Conservation (phyloP, 2,888 invertebrate genomes). For the Melieria crassipennis region DNA sequence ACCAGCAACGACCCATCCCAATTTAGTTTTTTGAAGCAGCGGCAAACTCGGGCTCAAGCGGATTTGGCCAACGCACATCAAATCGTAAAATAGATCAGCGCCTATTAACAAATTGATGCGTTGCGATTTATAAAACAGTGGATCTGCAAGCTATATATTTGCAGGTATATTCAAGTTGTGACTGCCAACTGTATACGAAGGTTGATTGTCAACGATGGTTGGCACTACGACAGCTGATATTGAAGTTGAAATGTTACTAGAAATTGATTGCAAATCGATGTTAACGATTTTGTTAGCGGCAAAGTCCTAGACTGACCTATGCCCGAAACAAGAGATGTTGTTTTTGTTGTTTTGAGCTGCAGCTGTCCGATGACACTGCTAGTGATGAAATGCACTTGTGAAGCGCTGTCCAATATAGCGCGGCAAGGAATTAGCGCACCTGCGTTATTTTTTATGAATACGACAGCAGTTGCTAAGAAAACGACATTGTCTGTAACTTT, state of each 20-base stretch:
- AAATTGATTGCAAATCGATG: background rate
- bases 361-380: slow-evolving; percentile 13
- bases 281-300: background rate
- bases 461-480: slow-evolving; percentile 24
- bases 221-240: slow-evolving; percentile 39
- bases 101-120: slow-evolving; percentile 27
- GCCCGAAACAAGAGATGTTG: slow-evolving; percentile 19
- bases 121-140: slow-evolving; percentile 26
- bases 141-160: slow-evolving; percentile 34
- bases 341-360: slow-evolving; percentile 10
- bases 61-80: slow-evolving; percentile 32
- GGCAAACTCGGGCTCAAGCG: slow-evolving; percentile 23
- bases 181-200: slow-evolving; percentile 31
- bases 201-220: slow-evolving; percentile 42
- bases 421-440: slow-evolving; percentile 25
- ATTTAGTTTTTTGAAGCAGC: slow-evolving; percentile 34
- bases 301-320: slow-evolving; percentile 23
- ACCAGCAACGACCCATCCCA: slow-evolving; percentile 33
- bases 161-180: slow-evolving; percentile 21
- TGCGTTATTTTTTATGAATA: slow-evolving; percentile 12
- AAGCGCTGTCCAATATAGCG: no score
- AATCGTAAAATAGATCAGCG: slow-evolving; percentile 33
- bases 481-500: background rate
- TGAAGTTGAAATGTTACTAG: background rate
- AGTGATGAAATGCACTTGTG: slow-evolving; percentile 27